These are phyloP conservation scores for Darevskia nairensis DNA, from an alignment of 2,797 vertebrate species.

Conservation along the genomic window DNA sequence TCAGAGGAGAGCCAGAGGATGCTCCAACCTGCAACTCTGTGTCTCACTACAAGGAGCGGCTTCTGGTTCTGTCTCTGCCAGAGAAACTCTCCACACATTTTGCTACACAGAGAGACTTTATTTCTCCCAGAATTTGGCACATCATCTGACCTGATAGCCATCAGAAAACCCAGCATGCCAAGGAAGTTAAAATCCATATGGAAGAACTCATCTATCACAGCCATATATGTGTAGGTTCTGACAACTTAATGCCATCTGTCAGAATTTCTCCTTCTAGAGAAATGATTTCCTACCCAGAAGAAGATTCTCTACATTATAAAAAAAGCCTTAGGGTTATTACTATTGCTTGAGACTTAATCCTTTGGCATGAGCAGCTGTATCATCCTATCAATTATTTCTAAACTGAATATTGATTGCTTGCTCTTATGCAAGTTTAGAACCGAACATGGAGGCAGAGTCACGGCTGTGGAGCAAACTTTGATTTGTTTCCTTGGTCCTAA, in stretches of 20 bases:
- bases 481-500: conserved; percentile 13
- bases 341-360: background rate
- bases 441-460: conserved; percentile 7
- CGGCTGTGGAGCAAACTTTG: background rate
- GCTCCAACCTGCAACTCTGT: too few species aligned
- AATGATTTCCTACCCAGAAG: conserved; percentile 6
- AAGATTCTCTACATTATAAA: background rate
- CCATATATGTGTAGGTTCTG: background rate
- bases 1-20: too few species aligned
- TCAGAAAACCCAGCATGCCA: background rate
- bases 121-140: background rate
- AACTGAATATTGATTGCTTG: background rate
- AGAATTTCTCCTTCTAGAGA: background rate
- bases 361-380: background rate
- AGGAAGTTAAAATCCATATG: conserved; percentile 5
- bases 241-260: background rate
- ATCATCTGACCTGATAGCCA: conserved; percentile 4
- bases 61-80: too few species aligned
- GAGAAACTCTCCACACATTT: background rate
- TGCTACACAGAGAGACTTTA: background rate
- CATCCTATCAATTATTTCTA: background rate
- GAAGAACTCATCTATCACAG: background rate
- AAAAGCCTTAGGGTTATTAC: background rate
- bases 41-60: too few species aligned
- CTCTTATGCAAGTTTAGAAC: background rate